Evolutionary conservation across 2,888 invertebrate species (phyloP).

Genomic region (Carpatolechia fugitivella): DNA sequence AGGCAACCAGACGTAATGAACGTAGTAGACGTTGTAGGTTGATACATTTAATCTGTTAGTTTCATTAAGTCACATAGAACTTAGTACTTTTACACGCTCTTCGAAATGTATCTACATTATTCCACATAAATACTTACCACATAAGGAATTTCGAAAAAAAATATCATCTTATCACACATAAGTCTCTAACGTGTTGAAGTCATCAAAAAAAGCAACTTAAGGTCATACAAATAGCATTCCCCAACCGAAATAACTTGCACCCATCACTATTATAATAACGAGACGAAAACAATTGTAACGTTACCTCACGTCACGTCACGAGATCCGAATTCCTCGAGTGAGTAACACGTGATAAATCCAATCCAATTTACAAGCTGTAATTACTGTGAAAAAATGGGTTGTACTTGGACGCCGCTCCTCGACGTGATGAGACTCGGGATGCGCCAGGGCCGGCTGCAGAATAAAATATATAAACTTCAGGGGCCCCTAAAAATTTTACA

Average conservation of each 20-base stretch:
- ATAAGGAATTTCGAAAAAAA: too few species aligned
- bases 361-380: slow-evolving; percentile 68
- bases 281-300: slow-evolving; percentile 15
- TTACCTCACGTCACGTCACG: slow-evolving; percentile 28
- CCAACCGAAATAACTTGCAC: not conserved
- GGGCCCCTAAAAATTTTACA: not conserved
- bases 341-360: slow-evolving; percentile 56
- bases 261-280: slow-evolving; percentile 12
- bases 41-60: too few species aligned
- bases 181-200: not conserved
- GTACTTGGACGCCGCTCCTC: slow-evolving; percentile 16
- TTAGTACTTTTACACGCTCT: too few species aligned
- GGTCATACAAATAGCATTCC: not conserved
- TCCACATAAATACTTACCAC: too few species aligned
- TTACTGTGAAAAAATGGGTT: slow-evolving; percentile 35
- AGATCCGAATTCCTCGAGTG: slow-evolving; percentile 46
- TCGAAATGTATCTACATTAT: too few species aligned
- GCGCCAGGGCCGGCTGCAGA: not conserved
- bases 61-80: too few species aligned
- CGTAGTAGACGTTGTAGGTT: too few species aligned
- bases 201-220: not conserved
- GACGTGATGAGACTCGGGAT: slow-evolving; percentile 30
- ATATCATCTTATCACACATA: too few species aligned
- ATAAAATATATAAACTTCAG: too few species aligned
- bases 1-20: too few species aligned